Percentiles rank a stretch among this genome's conserved stretches.
Evolutionary conservation across 2,113 vertebrate genomes (phyloP).

Genomic region (Gnathonemus echidnorhynchus): DNA sequence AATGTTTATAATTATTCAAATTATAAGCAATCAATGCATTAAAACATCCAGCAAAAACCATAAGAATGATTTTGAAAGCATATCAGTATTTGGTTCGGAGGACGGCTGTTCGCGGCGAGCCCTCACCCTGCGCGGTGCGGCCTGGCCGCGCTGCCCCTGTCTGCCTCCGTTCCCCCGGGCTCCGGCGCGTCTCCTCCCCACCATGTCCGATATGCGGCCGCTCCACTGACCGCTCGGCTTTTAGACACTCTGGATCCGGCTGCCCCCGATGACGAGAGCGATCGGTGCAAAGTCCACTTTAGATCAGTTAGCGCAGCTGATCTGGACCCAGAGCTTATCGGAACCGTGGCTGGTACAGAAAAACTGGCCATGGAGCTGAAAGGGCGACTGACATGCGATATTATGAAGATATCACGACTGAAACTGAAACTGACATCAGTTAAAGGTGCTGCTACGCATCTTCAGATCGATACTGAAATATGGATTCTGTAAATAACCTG

Average conservation of each 20-base stretch:
- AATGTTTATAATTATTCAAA: background rate
- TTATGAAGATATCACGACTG: background rate
- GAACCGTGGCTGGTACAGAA: background rate
- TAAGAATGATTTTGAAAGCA: background rate
- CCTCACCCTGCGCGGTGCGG: slow-evolving; percentile 35
- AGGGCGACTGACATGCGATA: background rate
- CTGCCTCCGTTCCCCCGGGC: slow-evolving; percentile 32
- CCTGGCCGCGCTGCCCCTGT: slow-evolving; percentile 34
- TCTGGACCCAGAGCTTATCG: background rate
- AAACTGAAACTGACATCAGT: background rate
- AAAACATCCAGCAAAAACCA: background rate
- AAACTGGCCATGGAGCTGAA: background rate
- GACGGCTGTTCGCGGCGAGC: background rate
- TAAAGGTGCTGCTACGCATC: background rate
- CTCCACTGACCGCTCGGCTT: background rate
- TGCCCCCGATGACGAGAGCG: slow-evolving; percentile 45
- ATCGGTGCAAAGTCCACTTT: slow-evolving; percentile 53
- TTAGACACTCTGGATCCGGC: slow-evolving; percentile 4
- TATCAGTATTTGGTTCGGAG: background rate
- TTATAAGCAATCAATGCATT: background rate
- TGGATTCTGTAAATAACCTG: background rate
- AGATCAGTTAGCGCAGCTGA: background rate
- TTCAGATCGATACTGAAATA: background rate
- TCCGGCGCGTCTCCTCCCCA: slow-evolving; percentile 32
- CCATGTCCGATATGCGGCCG: slow-evolving; percentile 41